A percentile compares a stretch with the other conserved stretches of the same genome.
These are phyloP conservation scores for Coleophora flavipennella DNA, from an alignment of 2,888 invertebrate genomes.

Conservation along the genomic window DNA sequence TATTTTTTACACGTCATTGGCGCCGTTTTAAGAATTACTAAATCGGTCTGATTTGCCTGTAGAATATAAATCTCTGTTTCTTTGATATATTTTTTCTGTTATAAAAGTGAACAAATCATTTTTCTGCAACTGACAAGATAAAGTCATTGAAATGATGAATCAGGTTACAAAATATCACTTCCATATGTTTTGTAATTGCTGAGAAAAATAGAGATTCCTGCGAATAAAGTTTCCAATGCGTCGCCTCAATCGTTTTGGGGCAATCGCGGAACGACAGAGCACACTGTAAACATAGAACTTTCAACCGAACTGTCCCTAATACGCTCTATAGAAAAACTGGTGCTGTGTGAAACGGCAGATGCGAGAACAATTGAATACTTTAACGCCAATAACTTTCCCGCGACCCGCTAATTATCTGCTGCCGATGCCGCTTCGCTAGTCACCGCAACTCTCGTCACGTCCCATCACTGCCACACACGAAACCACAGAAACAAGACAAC, in stretches of 20 bases:
- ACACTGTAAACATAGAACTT: conserved; percentile 14
- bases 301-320: conserved; percentile 9
- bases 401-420: conserved; percentile 26
- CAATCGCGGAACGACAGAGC: background rate
- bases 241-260: background rate
- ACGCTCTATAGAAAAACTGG: conserved; percentile 1
- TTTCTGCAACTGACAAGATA: too few species aligned
- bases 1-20: too few species aligned
- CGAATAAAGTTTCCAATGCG: too few species aligned
- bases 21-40: too few species aligned
- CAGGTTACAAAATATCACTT: too few species aligned
- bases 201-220: too few species aligned
- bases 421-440: conserved; percentile 11
- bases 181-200: too few species aligned
- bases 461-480: background rate
- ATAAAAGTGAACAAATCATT: too few species aligned
- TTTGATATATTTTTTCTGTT: too few species aligned
- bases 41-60: too few species aligned
- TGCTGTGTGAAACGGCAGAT: conserved; percentile 5
- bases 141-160: too few species aligned
- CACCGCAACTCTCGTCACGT: conserved; percentile 9
- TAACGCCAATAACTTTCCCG: conserved; percentile 38
- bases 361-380: conserved; percentile 28
- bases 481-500: conserved; percentile 23
- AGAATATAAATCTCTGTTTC: too few species aligned